A percentile compares a stretch with the other conserved stretches of the same genome.
Conservation (phyloP, 1,140 invertebrate species). For the Acyrthosiphon pisum region DNA sequence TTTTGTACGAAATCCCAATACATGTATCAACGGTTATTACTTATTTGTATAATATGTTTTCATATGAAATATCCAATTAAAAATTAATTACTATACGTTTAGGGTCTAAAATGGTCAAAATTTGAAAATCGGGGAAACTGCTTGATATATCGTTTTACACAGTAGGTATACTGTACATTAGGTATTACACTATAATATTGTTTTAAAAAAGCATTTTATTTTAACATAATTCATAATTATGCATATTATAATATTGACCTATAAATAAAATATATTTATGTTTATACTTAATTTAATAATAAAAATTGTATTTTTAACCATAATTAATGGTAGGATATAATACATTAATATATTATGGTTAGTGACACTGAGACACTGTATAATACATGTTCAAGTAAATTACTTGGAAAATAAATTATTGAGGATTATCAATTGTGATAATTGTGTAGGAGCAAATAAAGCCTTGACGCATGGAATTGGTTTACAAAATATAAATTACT, state of each 20-base stretch:
- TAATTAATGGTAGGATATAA: too few relatives aligned
- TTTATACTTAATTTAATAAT: neutral
- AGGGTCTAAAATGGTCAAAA: neutral
- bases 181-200: neutral
- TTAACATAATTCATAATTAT: neutral
- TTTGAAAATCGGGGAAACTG: neutral
- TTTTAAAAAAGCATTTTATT: neutral
- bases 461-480: neutral
- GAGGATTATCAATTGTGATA: neutral
- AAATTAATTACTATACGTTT: constrained; percentile 9
- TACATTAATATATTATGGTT: neutral
- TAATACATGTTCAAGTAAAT: neutral
- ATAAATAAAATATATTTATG: neutral
- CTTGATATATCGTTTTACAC: neutral
- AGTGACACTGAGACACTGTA: neutral
- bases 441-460: neutral
- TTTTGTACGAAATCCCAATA: neutral
- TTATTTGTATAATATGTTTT: neutral
- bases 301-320: neutral
- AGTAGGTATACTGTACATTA: too few relatives aligned
- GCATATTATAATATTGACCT: neutral
- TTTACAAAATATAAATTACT: neutral
- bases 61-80: neutral
- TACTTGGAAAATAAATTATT: neutral
- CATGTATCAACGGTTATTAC: neutral